A percentile compares a stretch with the other conserved stretches of the same genome.
phyloP scores from a whole-genome alignment of 2,113 vertebrate genomes.

The Antechinus flavipes region DNA sequence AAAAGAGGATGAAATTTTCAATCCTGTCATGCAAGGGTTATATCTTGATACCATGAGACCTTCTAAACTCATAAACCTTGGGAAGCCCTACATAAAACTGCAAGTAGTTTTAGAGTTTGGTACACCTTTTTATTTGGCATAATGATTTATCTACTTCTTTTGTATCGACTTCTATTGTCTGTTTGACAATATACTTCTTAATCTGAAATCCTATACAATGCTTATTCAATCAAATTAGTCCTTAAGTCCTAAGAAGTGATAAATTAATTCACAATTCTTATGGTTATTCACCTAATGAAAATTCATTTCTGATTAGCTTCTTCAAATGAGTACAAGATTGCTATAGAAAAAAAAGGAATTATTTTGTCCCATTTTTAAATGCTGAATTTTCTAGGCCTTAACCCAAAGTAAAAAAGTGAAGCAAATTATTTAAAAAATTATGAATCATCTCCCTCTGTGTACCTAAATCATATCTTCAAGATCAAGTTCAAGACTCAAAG shows the following conservation, averaged over 20 bases:
- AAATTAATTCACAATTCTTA: not conserved
- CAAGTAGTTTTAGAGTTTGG: not conserved
- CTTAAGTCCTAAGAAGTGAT: not conserved
- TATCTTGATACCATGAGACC: not conserved
- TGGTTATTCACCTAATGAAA: not conserved
- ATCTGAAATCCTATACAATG: not conserved
- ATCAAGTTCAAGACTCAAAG: not conserved
- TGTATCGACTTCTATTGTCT: not conserved
- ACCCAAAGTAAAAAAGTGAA: not conserved
- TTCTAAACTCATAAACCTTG: not conserved
- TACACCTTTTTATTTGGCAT: not conserved
- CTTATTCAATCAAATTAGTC: not conserved
- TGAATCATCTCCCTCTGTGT: not conserved
- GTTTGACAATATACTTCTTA: not conserved
- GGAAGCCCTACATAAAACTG: not conserved
- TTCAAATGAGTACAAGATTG: not conserved
- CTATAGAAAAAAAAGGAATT: not conserved
- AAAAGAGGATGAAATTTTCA: not conserved
- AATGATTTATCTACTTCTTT: not conserved
- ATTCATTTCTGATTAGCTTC: not conserved
- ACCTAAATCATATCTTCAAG: not conserved
- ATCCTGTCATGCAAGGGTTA: not conserved
- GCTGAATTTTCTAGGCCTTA: not conserved
- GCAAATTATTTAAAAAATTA: not conserved
- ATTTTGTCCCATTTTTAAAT: not conserved